These are phyloP conservation scores for Proctacanthus coquilletti DNA, from an alignment of 1,140 invertebrate species.

Conservation along the genomic window DNA sequence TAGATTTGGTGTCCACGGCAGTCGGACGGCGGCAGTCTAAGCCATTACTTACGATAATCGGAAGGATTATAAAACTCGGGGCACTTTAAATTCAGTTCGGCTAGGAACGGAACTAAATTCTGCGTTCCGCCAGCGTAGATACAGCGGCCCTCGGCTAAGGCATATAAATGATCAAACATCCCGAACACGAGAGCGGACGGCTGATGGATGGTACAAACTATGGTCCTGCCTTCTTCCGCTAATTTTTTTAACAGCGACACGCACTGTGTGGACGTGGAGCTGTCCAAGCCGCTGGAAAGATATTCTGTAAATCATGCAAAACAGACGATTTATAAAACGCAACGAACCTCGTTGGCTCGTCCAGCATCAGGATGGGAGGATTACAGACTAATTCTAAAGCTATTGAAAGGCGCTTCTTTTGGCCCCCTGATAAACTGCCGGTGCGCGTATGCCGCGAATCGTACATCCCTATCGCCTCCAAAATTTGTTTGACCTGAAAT, in stretches of 20 bases:
- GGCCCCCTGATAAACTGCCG: constrained; percentile 64
- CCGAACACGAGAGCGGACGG: constrained; percentile 73
- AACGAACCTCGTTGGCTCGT: constrained; percentile 77
- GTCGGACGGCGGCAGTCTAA: background rate
- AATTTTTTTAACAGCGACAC: constrained; percentile 65
- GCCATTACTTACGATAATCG: constrained; percentile 61
- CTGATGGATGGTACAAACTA: constrained; percentile 89
- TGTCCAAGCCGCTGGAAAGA: constrained; percentile 71
- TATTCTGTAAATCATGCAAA: constrained; percentile 4
- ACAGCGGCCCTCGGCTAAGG: constrained; percentile 63
- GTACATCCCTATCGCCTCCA: constrained; percentile 50
- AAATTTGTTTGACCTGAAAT: constrained; percentile 50
- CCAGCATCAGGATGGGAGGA: constrained; percentile 79
- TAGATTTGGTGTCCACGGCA: background rate
- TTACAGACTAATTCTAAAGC: constrained; percentile 73
- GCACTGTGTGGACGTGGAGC: constrained; percentile 77
- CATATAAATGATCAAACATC: constrained; percentile 81
- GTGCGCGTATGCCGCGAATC: constrained; percentile 48
- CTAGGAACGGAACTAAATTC: constrained; percentile 61
- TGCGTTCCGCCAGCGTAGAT: constrained; percentile 63
- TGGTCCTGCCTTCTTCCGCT: constrained; percentile 72
- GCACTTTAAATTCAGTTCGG: constrained; percentile 53
- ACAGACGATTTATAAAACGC: constrained; percentile 1
- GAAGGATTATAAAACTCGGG: constrained; percentile 81
- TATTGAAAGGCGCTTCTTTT: constrained; percentile 74